phyloP scores from a whole-genome alignment of 2,113 vertebrate genomes.

The Marmota flaviventris region DNA sequence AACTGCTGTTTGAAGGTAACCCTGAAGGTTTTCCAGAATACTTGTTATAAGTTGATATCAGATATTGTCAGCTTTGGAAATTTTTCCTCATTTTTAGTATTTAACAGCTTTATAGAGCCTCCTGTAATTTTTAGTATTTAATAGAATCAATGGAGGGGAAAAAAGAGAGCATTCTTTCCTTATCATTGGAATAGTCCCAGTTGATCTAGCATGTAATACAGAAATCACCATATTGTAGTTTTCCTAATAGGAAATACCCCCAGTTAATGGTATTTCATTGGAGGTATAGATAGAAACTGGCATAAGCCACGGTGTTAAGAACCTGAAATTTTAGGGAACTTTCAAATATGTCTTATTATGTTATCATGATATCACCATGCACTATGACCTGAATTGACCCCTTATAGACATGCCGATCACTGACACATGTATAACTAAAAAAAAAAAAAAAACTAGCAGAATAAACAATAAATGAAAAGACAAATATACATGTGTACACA shows the following conservation, averaged over 20 bases:
- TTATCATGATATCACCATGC: background rate
- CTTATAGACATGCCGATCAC: background rate
- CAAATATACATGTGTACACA: background rate
- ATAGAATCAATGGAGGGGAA: background rate
- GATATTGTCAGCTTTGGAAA: slow-evolving; percentile 45
- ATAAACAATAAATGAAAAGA: slow-evolving; percentile 13
- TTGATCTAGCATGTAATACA: background rate
- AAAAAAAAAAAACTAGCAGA: background rate
- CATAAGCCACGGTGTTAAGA: slow-evolving; percentile 30
- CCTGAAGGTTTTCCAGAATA: slow-evolving; percentile 22
- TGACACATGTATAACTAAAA: background rate
- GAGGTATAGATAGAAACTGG: background rate
- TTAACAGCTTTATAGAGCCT: background rate
- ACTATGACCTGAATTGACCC: background rate
- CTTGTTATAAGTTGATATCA: slow-evolving; percentile 24
- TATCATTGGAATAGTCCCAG: slow-evolving; percentile 20
- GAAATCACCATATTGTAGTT: slow-evolving; percentile 18
- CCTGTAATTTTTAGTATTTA: slow-evolving; percentile 54
- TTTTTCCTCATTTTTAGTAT: slow-evolving; percentile 32
- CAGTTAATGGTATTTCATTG: background rate
- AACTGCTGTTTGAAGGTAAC: slow-evolving; percentile 52
- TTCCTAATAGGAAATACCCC: slow-evolving; percentile 46
- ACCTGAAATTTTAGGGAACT: slow-evolving; percentile 17
- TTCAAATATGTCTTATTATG: background rate
- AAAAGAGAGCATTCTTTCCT: background rate